Base-by-base conservation (phyloP, 2,888 invertebrate genomes). In the Lycocerus yunnanus region DNA sequence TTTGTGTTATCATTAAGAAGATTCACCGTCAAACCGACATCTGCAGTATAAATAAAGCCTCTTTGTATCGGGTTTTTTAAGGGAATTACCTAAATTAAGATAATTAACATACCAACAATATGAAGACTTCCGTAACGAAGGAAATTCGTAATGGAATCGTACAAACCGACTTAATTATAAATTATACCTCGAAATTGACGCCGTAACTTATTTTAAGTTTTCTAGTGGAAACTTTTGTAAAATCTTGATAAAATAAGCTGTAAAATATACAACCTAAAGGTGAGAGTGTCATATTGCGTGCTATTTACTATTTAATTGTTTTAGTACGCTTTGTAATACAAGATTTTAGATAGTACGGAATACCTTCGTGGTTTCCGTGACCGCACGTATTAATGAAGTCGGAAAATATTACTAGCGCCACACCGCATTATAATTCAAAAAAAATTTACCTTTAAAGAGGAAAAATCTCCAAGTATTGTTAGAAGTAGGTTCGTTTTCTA, bases 371-470 rank as follows among this genome's bases (percentile, higher is more conserved):
- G 66, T 67, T 67, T 73, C 61, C 69, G 69, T 69, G 69, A 69
- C 69, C 73, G 70, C 72, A 72, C 73, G 66, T 74, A 71, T 74
- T 43, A 74, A 74, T 74, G 68, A 71, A 68, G 71, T 74, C 68
- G 71, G 65, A 71, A 71, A 74, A 71, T 74, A 73, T 70, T 71
- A 71, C 71, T 65, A 24, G 58, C 71, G 65, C 18, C 65, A 60
- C 61, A 3, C 65, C 59, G 74, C 71, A 74, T 74, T 71, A 74
- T 74, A 71, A 74, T 71, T 71, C 71, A 71, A 71, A 70, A 74
- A 71, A 18, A 6, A 10, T 18, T 68, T 63, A 71, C 68, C 71
- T 66, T 16, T 43, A 61, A 68, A 68, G 58, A 16, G 20, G 67
- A n/a, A 59, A 71, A 18, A 67, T 60, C 66, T 43, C 15, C 14